phyloP scores from a whole-genome alignment of 2,113 vertebrate species.

The Dicaeum eximium region DNA sequence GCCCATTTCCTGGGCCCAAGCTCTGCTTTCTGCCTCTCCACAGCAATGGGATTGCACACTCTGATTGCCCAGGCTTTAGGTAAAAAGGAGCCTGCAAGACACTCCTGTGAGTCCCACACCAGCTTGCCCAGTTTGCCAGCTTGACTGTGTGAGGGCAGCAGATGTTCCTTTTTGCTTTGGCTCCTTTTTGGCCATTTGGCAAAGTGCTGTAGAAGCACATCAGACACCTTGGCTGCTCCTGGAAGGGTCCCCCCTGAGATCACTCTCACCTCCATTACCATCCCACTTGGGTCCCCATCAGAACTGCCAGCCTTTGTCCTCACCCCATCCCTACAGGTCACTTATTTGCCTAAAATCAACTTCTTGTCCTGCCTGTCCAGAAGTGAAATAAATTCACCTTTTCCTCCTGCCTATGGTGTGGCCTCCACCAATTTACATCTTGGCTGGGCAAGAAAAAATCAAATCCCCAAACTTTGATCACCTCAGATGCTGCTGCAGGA shows the following conservation, averaged over 20 bases:
- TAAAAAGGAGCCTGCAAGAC: background rate
- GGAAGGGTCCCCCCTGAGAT: accelerated
- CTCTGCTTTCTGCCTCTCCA: background rate
- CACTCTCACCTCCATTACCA: background rate
- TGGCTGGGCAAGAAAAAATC: background rate
- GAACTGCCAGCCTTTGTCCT: background rate
- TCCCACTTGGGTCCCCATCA: background rate
- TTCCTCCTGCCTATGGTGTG: background rate
- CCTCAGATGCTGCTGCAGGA: background rate
- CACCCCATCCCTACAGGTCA: background rate
- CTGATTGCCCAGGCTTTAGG: background rate
- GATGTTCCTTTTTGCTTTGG: background rate
- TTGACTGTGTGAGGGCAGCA: background rate
- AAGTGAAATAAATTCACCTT: background rate
- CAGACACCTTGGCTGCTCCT: background rate
- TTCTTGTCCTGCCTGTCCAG: background rate
- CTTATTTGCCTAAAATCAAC: background rate
- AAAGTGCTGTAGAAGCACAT: background rate
- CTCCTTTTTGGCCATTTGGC: background rate
- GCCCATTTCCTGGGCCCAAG: background rate
- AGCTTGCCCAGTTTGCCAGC: background rate
- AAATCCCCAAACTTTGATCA: background rate
- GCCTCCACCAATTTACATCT: background rate
- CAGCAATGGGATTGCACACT: background rate
- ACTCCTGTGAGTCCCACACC: background rate